Base-by-base conservation (phyloP, 2,113 vertebrate species). In the Rhea pennata region DNA sequence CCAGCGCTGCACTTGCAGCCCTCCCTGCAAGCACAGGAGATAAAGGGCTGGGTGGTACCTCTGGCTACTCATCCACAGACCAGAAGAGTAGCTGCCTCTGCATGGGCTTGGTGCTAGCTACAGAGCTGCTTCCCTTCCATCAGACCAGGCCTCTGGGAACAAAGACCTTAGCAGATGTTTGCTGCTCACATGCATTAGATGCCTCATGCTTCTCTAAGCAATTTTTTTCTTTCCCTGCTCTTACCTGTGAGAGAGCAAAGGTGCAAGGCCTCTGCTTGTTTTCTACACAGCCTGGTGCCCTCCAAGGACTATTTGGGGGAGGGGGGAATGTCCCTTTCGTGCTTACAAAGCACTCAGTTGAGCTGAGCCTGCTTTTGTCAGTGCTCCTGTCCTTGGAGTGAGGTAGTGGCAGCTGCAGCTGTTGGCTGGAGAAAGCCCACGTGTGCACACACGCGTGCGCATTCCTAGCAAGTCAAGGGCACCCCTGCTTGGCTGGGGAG, bases 201-300 rank as follows among this genome's bases (percentile, higher is more conserved):
- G 6, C 14, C 44, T 65, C 0, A 0, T 8, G 6, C n/a, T 69
- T 69, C 21, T 61, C n/a, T 15, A 4, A 20, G 40, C 42, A 6
- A 12, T 2, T 54, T 40, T 56, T 65, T 2, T 11, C 24, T 42
- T n/a, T 42, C 10, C 23, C n/a, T 56, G 20, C n/a, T 10, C n/a
- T 40, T 40, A 10, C 5, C 1, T 0, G 5, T 0, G 6, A 4
- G 4, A 4, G 4, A 26, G 23, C 2, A 1, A 46, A 84, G 29
- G 19, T 54, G 20, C 1, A 24, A 40, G 8, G 23, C 7, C 8
- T 65, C 24, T 22, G 46, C 17, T 17, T 11, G 11, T 56, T 46
- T 21, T n/a, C 36, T 11, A 36, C 0, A 3, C 29, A 10, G 39
- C 1, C 1, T 23, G 29, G 6, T 20, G 7, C 21, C 15, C 10